Conservation (phyloP, 92 coral and sea anemone genomes). For the Palythoa heliodiscus region DNA sequence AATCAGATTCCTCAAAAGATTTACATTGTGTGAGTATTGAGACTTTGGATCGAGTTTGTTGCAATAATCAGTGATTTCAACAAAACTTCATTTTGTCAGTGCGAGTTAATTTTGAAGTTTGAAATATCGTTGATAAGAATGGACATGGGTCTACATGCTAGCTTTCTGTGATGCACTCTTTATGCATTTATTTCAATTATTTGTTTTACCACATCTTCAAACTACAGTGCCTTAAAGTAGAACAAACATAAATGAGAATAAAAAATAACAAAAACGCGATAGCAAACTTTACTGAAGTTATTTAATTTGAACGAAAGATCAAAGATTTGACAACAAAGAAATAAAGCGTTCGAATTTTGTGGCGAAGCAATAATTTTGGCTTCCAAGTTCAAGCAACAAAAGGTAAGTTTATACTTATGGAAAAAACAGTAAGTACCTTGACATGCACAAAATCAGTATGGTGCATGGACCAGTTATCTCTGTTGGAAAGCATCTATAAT, state of each 20-base stretch:
- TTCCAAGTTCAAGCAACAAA: not conserved
- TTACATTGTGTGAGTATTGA: not conserved
- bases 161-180: not conserved
- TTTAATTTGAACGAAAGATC: not conserved
- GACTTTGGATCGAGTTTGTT: too few species aligned
- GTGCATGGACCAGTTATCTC: not conserved
- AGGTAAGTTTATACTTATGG: not conserved
- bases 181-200: not conserved
- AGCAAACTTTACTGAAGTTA: not conserved
- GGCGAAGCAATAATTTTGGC: not conserved
- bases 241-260: not conserved
- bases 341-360: not conserved
- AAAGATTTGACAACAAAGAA: not conserved
- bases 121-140: not conserved
- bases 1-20: constrained; percentile 4
- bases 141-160: not conserved
- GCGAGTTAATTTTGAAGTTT: not conserved
- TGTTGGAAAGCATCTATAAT: not conserved
- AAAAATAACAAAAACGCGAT: not conserved
- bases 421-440: not conserved
- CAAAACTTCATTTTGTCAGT: not conserved
- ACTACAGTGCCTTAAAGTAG: not conserved
- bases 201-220: not conserved
- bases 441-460: not conserved
- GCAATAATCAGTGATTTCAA: not conserved